These are phyloP conservation scores for Tautogolabrus adspersus DNA, from an alignment of 2,113 vertebrate species.

Conservation along the genomic window DNA sequence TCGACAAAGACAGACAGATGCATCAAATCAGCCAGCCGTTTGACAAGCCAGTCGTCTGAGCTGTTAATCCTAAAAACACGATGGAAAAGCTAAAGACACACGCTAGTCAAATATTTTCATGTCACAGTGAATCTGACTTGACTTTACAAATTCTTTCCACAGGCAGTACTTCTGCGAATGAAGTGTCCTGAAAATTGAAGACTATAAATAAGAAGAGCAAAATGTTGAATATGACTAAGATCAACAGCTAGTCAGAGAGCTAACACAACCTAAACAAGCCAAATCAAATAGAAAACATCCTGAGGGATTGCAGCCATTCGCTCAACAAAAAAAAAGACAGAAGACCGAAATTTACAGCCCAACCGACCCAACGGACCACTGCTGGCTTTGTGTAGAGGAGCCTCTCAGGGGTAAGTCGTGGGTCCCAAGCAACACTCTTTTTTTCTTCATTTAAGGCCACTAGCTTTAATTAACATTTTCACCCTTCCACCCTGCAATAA, in stretches of 20 bases:
- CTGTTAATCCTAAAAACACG: not conserved
- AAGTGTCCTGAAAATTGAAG: not conserved
- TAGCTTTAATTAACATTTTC: too few relatives aligned
- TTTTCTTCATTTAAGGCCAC: too few relatives aligned
- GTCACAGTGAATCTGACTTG: not conserved
- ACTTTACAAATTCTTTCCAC: not conserved
- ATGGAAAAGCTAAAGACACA: not conserved
- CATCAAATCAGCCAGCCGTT: not conserved
- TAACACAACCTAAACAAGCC: not conserved
- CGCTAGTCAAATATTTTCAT: not conserved
- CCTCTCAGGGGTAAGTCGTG: not conserved
- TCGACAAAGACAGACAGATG: constrained; percentile 13
- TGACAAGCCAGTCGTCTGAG: not conserved
- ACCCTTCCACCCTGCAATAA: too few relatives aligned
- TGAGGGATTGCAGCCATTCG: not conserved
- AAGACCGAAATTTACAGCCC: not conserved
- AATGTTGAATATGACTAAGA: not conserved
- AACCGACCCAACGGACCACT: not conserved
- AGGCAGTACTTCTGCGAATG: too few relatives aligned
- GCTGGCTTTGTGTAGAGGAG: not conserved
- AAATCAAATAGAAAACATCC: not conserved
- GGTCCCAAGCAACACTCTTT: not conserved
- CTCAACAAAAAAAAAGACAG: not conserved
- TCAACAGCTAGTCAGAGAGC: not conserved
- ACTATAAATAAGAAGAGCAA: not conserved